Evolutionary conservation across 1,140 invertebrate species (phyloP).

Genomic region (Aleiodes sp.): DNA sequence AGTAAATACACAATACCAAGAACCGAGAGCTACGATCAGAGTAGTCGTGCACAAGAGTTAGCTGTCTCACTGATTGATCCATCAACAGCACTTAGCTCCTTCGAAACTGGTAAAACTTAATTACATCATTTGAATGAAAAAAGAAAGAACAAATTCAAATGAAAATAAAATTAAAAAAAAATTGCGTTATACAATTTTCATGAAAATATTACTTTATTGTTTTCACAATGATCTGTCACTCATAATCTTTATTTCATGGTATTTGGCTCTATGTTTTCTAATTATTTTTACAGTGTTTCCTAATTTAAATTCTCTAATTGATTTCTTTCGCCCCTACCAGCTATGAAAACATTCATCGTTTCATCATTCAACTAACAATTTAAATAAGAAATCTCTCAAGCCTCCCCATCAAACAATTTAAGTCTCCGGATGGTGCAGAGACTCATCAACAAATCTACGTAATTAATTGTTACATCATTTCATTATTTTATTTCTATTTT

Average conservation of each 20-base stretch:
- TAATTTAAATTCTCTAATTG: constrained; percentile 25
- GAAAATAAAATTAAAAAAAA: background rate
- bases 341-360: constrained; percentile 31
- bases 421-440: constrained; percentile 28
- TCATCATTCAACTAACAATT: constrained; percentile 39
- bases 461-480: constrained; percentile 12
- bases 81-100: constrained; percentile 40
- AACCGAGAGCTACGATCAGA: constrained; percentile 47
- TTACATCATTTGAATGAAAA: background rate
- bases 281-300: background rate
- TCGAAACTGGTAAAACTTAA: constrained; percentile 40
- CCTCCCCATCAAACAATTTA: constrained; percentile 7
- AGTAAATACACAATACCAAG: background rate
- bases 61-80: constrained; percentile 54
- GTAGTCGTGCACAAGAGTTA: constrained; percentile 55
- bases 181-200: background rate
- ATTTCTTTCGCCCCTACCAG: constrained; percentile 37
- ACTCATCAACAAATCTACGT: constrained; percentile 25
- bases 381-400: constrained; percentile 23
- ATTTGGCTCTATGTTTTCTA: background rate
- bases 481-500: background rate
- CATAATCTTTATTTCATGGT: background rate
- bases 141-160: background rate
- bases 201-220: constrained; percentile 5
- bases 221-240: constrained; percentile 18